Evolutionary conservation across 2,888 invertebrate species (phyloP).

Genomic region (Cyaniris semiargus): DNA sequence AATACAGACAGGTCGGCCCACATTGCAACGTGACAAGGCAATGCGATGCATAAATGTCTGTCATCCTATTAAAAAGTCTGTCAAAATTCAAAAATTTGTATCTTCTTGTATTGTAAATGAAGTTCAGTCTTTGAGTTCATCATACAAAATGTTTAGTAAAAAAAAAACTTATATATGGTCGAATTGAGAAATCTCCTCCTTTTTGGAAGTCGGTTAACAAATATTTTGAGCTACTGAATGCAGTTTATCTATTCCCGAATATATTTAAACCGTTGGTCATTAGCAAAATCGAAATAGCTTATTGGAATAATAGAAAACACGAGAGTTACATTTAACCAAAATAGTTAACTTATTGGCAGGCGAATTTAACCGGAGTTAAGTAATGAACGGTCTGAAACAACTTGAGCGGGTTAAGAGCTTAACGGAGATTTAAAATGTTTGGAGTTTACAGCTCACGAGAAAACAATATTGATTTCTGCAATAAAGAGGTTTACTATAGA

Average conservation of each 20-base stretch:
- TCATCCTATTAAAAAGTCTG: too few relatives aligned
- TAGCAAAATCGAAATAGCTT: neutral
- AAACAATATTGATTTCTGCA: neutral
- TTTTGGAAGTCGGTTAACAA: too few relatives aligned
- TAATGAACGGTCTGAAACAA: neutral
- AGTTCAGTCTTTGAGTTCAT: too few relatives aligned
- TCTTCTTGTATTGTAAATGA: too few relatives aligned
- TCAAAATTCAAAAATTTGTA: too few relatives aligned
- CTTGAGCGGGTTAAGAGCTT: neutral
- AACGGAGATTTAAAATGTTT: neutral
- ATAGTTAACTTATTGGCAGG: neutral
- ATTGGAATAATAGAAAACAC: slow-evolving; percentile 8
- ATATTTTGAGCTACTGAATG: too few relatives aligned
- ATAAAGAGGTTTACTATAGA: neutral
- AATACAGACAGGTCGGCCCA: too few relatives aligned
- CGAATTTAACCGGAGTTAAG: slow-evolving; percentile 4
- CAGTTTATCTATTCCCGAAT: neutral
- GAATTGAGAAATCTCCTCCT: too few relatives aligned
- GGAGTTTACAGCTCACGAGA: neutral
- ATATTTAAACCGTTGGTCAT: neutral
- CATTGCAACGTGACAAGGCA: too few relatives aligned
- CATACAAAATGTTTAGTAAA: too few relatives aligned
- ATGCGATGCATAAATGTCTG: too few relatives aligned
- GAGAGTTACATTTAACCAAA: neutral
- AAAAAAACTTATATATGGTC: too few relatives aligned